These are phyloP conservation scores for Rynchops niger DNA, from an alignment of 2,113 vertebrate genomes.

Conservation along the genomic window DNA sequence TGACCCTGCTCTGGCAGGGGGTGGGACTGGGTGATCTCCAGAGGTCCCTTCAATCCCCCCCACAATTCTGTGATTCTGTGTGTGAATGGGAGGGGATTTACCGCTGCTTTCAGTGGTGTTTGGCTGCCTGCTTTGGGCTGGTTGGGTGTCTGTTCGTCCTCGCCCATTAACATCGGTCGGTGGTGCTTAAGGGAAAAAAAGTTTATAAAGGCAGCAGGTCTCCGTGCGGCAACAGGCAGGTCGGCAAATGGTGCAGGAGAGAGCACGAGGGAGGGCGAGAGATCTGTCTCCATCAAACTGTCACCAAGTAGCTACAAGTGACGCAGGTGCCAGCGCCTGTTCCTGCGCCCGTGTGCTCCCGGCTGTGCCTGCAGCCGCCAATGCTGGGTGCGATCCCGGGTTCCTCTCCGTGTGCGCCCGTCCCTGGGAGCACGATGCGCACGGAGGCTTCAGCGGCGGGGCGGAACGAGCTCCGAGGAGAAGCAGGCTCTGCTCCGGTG, in stretches of 20 bases:
- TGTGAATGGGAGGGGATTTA: not conserved
- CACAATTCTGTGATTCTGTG: too few relatives aligned
- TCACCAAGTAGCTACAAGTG: not conserved
- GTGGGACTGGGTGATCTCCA: too few relatives aligned
- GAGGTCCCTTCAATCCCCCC: too few relatives aligned
- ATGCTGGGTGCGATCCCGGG: not conserved
- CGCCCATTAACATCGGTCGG: not conserved
- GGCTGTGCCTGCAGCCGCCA: not conserved
- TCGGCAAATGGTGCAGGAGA: not conserved
- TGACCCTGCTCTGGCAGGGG: too few relatives aligned
- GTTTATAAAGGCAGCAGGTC: not conserved
- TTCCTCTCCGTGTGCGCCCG: fast-evolving
- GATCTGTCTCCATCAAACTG: not conserved
- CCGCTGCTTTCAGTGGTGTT: fast-evolving
- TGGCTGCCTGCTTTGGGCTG: not conserved
- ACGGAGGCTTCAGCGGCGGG: not conserved
- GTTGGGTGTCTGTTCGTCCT: not conserved
- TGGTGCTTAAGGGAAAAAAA: not conserved
- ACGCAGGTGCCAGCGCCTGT: not conserved
- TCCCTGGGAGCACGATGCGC: fast-evolving
- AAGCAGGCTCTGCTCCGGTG: not conserved
- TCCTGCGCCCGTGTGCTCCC: not conserved
- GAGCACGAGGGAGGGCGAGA: not conserved
- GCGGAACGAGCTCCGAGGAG: not conserved
- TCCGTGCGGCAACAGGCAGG: not conserved